Evolutionary conservation across 2,888 invertebrate genomes (phyloP), one percentile per base, ranked within the genome.

Genomic region (Lissocephala sabroskyi): DNA sequence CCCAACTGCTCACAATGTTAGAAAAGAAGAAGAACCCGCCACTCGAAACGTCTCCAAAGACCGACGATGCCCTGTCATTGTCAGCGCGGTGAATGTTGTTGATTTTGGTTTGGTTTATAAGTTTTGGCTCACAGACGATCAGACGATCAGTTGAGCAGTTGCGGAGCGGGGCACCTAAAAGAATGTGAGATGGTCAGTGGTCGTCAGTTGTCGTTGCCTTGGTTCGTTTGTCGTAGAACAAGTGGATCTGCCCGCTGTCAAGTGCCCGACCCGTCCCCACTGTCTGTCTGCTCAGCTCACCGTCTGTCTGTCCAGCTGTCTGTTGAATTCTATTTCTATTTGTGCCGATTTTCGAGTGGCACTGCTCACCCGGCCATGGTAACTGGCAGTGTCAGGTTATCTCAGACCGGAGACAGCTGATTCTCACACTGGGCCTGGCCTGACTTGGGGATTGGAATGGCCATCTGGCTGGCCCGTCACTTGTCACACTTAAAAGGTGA

Each of bases 401-500:
- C 62, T 62, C 62, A 76, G 59, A 23, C 7, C 23, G 4, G 23
- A 35, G 17, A 13, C 41, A 37, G 50, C 56, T 68, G 70, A 76
- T 76, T 73, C 60, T 64, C 57, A 52, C 46, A 33, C 47, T 42
- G 32, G 48, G n/a, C n/a, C n/a, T n/a, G n/a, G n/a, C n/a, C n/a
- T n/a, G n/a, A n/a, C 30, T 13, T 2, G 13, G 13, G 30, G 11
- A 32, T 11, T 32, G 4, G 30, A 13, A 11, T 13, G 13, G 5
- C 5, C 3, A 13, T 32, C 11, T 32, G 30, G 58, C 48, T 56
- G 55, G 47, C 49, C 75, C 71, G 75, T 71, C 67, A 71, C 75
- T 59, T 75, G 61, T 70, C 71, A 56, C 67, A 65, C 79, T 75
- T 78, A 73, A 67, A 79, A 73, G 79, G 76, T 64, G 74, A 73